A percentile compares a stretch with the other conserved stretches of the same genome.
These are phyloP conservation scores for Caenorhabditis inopinata DNA, from an alignment of 1,140 invertebrate species.

Conservation along the genomic window DNA sequence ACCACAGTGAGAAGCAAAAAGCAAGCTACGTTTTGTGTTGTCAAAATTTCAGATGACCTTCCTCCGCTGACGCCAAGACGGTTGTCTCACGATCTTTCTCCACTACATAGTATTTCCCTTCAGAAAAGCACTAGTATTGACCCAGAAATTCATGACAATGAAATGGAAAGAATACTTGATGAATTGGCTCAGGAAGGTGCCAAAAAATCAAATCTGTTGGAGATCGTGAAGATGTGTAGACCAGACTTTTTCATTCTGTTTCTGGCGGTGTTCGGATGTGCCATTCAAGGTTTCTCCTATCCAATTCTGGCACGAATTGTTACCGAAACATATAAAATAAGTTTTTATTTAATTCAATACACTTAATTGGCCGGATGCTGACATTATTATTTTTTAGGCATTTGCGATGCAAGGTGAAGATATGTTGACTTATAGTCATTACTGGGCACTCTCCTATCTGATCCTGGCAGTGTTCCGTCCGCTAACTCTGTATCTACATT, in stretches of 20 bases:
- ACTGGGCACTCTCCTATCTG: constrained; percentile 58
- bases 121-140: background rate
- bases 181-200: constrained; percentile 49
- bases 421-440: constrained; percentile 51
- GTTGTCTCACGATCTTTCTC: background rate
- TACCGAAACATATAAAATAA: constrained; percentile 48
- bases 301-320: constrained; percentile 53
- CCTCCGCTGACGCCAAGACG: background rate
- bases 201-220: constrained; percentile 36
- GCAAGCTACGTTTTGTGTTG: too few relatives aligned
- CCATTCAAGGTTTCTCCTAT: constrained; percentile 50
- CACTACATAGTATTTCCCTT: background rate
- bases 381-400: background rate
- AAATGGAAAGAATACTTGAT: constrained; percentile 15
- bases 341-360: too few relatives aligned
- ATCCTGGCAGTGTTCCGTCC: constrained; percentile 39
- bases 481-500: constrained; percentile 45
- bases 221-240: constrained; percentile 47
- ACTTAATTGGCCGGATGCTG: too few relatives aligned
- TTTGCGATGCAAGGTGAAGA: constrained; percentile 50
- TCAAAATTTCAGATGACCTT: background rate
- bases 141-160: background rate
- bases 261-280: constrained; percentile 39
- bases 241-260: constrained; percentile 43
- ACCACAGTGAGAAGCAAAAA: background rate